Percentiles rank a stretch among this genome's conserved stretches.
These are phyloP conservation scores for Gadopsis bispinosus DNA, from an alignment of 2,797 vertebrate genomes.

Conservation along the genomic window DNA sequence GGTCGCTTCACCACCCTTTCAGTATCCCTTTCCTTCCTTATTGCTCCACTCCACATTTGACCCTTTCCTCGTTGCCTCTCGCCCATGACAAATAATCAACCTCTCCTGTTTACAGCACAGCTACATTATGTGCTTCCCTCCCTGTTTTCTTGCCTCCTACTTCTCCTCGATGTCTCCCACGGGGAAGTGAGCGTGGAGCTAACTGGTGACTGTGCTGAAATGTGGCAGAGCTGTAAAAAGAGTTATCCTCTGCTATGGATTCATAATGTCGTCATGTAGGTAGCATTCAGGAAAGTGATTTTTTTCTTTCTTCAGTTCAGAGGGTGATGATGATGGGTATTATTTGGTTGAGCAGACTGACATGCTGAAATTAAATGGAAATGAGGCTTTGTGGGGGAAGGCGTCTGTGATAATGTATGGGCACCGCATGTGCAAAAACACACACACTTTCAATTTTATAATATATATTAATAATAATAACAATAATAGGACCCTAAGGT, in stretches of 20 bases:
- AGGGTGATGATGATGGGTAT: conserved; percentile 33
- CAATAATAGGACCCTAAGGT: too few relatives aligned
- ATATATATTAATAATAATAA: too few relatives aligned
- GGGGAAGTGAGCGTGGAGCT: conserved; percentile 19
- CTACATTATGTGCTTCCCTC: conserved; percentile 20
- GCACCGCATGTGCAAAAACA: conserved; percentile 15
- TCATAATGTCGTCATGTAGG: conserved; percentile 37
- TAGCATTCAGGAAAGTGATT: conserved; percentile 56
- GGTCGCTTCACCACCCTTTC: background rate
- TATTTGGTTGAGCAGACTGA: conserved; percentile 48
- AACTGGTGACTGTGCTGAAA: conserved; percentile 33
- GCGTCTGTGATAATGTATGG: conserved; percentile 31
- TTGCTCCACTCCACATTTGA: conserved; percentile 21
- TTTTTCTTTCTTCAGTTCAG: conserved; percentile 25
- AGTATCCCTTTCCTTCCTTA: conserved; percentile 2
- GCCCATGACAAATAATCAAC: conserved; percentile 48
- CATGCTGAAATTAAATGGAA: conserved; percentile 53
- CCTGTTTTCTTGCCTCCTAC: conserved; percentile 10
- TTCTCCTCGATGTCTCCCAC: conserved; percentile 34
- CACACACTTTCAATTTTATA: too few relatives aligned
- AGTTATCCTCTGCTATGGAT: conserved; percentile 30
- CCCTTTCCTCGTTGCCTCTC: conserved; percentile 32
- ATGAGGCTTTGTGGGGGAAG: conserved; percentile 28
- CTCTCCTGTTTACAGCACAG: conserved; percentile 44
- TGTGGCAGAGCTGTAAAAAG: conserved; percentile 39